Base-by-base conservation (phyloP, 2,113 vertebrate genomes). In the Cyprinodon variegatus region DNA sequence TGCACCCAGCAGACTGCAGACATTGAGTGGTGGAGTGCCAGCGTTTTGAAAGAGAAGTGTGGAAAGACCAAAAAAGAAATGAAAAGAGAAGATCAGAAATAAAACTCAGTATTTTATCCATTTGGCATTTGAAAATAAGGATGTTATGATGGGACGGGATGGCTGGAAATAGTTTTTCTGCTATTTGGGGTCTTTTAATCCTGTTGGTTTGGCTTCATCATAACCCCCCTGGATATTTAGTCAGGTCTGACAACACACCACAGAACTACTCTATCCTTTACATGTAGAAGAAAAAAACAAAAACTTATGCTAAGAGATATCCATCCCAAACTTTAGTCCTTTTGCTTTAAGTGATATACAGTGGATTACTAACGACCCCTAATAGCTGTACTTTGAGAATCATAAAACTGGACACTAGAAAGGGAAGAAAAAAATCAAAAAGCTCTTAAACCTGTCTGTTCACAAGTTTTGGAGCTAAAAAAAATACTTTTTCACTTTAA, bases 1-100 rank as follows among this genome's bases (percentile, higher is more conserved):
- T 93, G 86, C 91, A 92, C 83, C 89, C 88, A 80, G 78, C 85
- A 84, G 91, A 91, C 91, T 77, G 50, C 88, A 90, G 92, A 93
- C 90, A 87, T 80, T 88, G 88, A 90, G 85, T 90, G 89, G 93
- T 87, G 77, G 90, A 86, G 84, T 76, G 79, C 74, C 38, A 36
- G 68, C 76, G 77, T 72, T 74, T 73, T 81, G 82, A 81, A 85
- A 87, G 77, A 71, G 77, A 82, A 76, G 79, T 68, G 72, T 39
- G 74, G 53, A 68, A 68, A 65, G 70, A 64, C 76, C 66, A 83
- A 17, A 39, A 39, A 15, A 45, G 14, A 57, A 57, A 9, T 29
- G 6, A 57, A 57, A 17, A 6, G 15, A 50, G 15, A 7, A 20
- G 48, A 50, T 13, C 43, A 79, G 68, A 84, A 85, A 84, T 78